Evolutionary conservation across 2,797 vertebrate genomes (phyloP), one percentile per base, ranked within the genome.

Genomic region (Sarcoramphus papa): DNA sequence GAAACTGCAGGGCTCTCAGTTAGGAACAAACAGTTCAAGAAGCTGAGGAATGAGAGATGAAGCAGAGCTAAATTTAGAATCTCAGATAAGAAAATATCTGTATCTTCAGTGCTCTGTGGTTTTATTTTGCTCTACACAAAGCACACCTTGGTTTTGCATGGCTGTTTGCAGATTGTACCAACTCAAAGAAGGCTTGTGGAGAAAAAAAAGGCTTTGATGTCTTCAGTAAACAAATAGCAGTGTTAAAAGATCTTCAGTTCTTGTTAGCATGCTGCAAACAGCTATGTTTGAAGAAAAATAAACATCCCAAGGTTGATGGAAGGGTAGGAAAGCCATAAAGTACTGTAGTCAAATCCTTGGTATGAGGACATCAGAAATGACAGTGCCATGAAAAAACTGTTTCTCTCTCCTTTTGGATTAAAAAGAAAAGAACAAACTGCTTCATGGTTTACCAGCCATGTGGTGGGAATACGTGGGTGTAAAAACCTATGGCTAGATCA

Each of bases 291-390:
- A 92, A 93, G 94, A 56, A 91, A 94, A 96, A 94, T 88, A 95
- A 96, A 95, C 92, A 85, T 74, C 56, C 57, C 48, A 67, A 95
- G 73, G 82, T 86, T 93, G 94, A 91, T 93, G 91, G 93, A 96
- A 80, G 84, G 84, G 43, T 93, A 93, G 85, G 73, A 75, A 88
- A 90, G 79, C 59, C 70, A 53, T 93, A 45, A 93, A 93, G 59
- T 69, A 28, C 53, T 76, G 43, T 33, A 56, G 65, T 47, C 37
- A 60, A 40, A 48, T 90, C 51, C 56, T 63, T 56, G 54, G 54
- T 69, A 5, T 0, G 15, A 88, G 50, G 57, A 45, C 27, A 70
- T 59, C 35, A 63, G 69, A 54, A 94, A 51, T n/a, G 47, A 53
- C 31, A 35, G 48, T 13, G 79, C 37, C 4, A 14, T 4, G 13